Evolutionary conservation across 2,113 vertebrate genomes (phyloP).

Genomic region (Hyla sarda): DNA sequence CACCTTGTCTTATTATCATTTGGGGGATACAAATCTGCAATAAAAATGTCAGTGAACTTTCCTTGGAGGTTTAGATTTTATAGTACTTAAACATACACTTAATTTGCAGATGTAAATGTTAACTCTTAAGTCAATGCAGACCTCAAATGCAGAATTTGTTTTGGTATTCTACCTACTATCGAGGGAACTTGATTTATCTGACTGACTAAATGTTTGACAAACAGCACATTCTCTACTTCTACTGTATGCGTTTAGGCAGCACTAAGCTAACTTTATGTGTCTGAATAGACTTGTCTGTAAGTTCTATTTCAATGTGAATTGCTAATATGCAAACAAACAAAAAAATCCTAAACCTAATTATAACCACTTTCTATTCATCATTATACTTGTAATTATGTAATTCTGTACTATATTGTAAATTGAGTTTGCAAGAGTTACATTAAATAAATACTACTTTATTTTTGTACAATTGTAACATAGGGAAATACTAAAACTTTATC

Average conservation of each 20-base stretch:
- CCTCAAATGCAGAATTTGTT: constrained; percentile 12
- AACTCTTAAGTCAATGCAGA: neutral
- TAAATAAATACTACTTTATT: constrained; percentile 72
- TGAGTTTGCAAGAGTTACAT: constrained; percentile 76
- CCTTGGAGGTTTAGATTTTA: neutral
- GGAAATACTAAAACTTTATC: constrained; percentile 71
- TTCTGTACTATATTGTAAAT: constrained; percentile 79
- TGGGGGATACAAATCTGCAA: neutral
- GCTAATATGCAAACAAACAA: constrained; percentile 41
- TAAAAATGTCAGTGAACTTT: neutral
- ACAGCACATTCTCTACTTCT: constrained; percentile 28
- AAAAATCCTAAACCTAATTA: constrained; percentile 50
- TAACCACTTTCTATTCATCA: constrained; percentile 64
- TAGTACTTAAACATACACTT: neutral
- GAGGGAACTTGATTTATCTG: constrained; percentile 2
- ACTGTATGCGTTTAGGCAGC: constrained; percentile 19
- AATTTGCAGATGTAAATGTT: neutral
- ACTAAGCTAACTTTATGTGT: constrained; percentile 20
- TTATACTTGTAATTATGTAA: constrained; percentile 61
- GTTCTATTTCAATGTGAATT: constrained; percentile 51
- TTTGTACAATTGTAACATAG: constrained; percentile 80
- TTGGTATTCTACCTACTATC: neutral
- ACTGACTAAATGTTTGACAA: too few species aligned
- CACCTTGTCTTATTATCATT: neutral
- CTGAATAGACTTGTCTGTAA: neutral